phyloP scores from a whole-genome alignment of 2,797 vertebrate genomes.

The Sylvia borin region DNA sequence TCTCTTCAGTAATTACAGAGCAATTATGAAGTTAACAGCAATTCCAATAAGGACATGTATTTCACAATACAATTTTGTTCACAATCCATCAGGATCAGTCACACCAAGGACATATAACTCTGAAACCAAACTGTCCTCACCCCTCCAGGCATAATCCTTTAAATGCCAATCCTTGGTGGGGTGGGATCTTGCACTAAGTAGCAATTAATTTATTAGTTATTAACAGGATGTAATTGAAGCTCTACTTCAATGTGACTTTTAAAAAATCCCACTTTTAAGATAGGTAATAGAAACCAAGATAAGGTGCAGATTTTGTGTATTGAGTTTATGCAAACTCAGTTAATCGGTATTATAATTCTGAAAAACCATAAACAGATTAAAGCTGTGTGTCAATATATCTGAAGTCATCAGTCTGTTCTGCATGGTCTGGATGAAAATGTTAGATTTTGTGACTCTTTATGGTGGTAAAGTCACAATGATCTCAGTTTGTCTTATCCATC shows the following conservation, averaged over 20 bases:
- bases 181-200: not conserved
- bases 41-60: conserved; percentile 45
- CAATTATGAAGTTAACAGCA: conserved; percentile 68
- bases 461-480: not conserved
- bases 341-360: not conserved
- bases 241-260: not conserved
- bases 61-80: conserved; percentile 60
- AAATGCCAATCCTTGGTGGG: conserved; percentile 28
- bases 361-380: conserved; percentile 12
- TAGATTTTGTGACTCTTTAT: not conserved
- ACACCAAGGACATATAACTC: conserved; percentile 29
- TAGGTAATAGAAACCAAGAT: not conserved
- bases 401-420: not conserved
- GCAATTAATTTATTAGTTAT: conserved; percentile 60
- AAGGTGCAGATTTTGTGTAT: not conserved
- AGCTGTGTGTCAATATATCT: not conserved
- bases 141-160: conserved; percentile 39
- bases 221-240: conserved; percentile 49
- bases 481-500: not conserved
- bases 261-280: not conserved
- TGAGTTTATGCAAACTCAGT: not conserved
- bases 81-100: conserved; percentile 29
- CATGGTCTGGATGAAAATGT: not conserved
- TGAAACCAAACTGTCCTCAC: conserved; percentile 43
- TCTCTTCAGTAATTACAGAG: conserved; percentile 66